phyloP scores from a whole-genome alignment of 2,113 vertebrate species.

The Scortum barcoo region DNA sequence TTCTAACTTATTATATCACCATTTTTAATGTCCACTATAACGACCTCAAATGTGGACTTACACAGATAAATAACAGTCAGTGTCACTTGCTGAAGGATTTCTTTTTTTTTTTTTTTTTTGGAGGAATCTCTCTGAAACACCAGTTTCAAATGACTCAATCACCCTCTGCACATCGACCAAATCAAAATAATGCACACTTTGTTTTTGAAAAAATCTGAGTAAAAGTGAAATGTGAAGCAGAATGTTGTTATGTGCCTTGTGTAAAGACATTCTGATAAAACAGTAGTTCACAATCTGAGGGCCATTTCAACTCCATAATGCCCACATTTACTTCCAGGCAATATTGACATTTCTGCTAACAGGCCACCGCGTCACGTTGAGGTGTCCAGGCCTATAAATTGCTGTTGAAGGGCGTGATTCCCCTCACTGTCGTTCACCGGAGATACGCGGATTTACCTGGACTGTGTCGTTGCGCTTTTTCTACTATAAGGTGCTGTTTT shows the following conservation, averaged over 20 bases:
- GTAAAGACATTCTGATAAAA: neutral
- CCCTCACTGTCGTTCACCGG: slow-evolving; percentile 28
- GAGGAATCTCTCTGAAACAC: neutral
- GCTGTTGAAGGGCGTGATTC: slow-evolving; percentile 48
- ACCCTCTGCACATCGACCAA: neutral
- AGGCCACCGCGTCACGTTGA: slow-evolving; percentile 66
- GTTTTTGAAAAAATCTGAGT: neutral
- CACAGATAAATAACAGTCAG: neutral
- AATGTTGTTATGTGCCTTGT: neutral
- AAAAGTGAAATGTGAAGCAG: neutral
- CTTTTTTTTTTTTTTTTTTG: too few relatives aligned
- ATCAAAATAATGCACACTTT: neutral
- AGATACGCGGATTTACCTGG: slow-evolving; percentile 11
- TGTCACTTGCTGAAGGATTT: neutral
- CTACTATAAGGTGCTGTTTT: neutral
- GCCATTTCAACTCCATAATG: neutral
- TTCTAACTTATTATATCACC: neutral
- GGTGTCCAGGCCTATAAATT: slow-evolving; percentile 71
- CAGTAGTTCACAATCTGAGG: neutral
- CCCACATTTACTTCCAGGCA: slow-evolving; percentile 19
- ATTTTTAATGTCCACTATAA: neutral
- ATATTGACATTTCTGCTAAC: slow-evolving; percentile 71
- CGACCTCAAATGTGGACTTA: neutral
- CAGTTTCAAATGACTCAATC: neutral
- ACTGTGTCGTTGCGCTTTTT: neutral